Percentiles rank a stretch among this genome's conserved stretches.
Evolutionary conservation across 1,140 invertebrate species (phyloP).

Genomic region (Luehdorfia chinensis): DNA sequence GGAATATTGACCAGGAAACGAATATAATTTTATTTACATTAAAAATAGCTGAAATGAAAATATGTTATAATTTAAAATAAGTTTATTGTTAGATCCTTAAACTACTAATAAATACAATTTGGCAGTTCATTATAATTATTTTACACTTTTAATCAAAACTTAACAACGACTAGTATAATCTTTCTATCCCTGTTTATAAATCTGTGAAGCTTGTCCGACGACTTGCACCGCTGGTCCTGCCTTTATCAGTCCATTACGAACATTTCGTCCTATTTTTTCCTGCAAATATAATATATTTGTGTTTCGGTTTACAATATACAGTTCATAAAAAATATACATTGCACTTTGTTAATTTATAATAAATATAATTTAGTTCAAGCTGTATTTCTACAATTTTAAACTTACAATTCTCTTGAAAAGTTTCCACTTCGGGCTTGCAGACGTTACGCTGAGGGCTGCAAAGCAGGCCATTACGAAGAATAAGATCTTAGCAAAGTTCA

Average conservation of each 20-base stretch:
- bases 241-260: constrained; percentile 51
- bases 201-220: constrained; percentile 29
- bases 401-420: constrained; percentile 50
- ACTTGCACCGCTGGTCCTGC: constrained; percentile 53
- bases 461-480: constrained; percentile 39
- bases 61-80: too few relatives aligned
- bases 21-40: too few relatives aligned
- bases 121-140: background rate
- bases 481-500: constrained; percentile 49
- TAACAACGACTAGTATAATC: background rate
- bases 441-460: constrained; percentile 24
- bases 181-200: constrained; percentile 4
- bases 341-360: too few relatives aligned
- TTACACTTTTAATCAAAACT: background rate
- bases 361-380: constrained; percentile 26
- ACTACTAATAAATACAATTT: background rate
- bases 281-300: constrained; percentile 31
- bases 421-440: constrained; percentile 42
- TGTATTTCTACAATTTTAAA: constrained; percentile 26
- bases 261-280: constrained; percentile 43
- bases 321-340: too few relatives aligned
- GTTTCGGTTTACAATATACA: too few relatives aligned
- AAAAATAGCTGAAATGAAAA: too few relatives aligned
- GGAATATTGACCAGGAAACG: too few relatives aligned
- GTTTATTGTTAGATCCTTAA: background rate